phyloP scores from a whole-genome alignment of 35 echinoderm and acorn worm genomes.

The Stichopus chloronotus region DNA sequence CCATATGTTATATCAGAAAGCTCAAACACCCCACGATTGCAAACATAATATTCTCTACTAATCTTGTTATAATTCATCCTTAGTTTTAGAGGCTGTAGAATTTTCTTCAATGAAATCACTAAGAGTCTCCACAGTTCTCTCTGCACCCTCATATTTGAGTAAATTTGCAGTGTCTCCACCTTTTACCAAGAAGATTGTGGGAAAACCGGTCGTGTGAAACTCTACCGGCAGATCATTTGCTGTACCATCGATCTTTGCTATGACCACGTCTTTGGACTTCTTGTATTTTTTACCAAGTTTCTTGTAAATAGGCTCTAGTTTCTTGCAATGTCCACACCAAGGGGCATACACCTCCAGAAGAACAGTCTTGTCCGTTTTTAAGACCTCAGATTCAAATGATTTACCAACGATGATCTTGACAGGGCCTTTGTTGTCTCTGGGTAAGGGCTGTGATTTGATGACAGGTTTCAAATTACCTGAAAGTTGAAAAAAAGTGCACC shows the following conservation, averaged over 20 bases:
- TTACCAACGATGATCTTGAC: slow-evolving; percentile 89
- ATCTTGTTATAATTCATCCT: slow-evolving; percentile 85
- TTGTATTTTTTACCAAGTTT: slow-evolving; percentile 99
- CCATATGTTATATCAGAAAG: no score
- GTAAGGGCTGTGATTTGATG: slow-evolving; percentile 92
- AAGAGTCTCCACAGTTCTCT: slow-evolving; percentile 75
- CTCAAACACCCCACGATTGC: no score
- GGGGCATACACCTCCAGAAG: slow-evolving; percentile 94
- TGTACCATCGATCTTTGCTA: slow-evolving; percentile 99
- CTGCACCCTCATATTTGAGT: slow-evolving; percentile 75
- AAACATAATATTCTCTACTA: no score
- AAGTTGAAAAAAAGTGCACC: background rate
- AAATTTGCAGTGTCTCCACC: slow-evolving; percentile 80
- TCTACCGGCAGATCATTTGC: slow-evolving; percentile 72
- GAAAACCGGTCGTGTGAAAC: slow-evolving; percentile 64
- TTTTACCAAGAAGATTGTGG: slow-evolving; percentile 91
- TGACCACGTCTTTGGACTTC: slow-evolving; percentile 69
- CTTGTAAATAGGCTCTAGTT: slow-evolving; percentile 91
- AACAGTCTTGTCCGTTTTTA: slow-evolving; percentile 81
- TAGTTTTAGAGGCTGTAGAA: slow-evolving; percentile 55
- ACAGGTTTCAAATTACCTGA: slow-evolving; percentile 84
- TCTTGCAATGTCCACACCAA: slow-evolving; percentile 99
- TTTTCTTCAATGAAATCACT: slow-evolving; percentile 95
- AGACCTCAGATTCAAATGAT: slow-evolving; percentile 87
- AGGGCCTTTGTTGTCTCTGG: slow-evolving; percentile 84